phyloP scores from a whole-genome alignment of 2,113 vertebrate genomes.

The Erythrolamprus reginae region DNA sequence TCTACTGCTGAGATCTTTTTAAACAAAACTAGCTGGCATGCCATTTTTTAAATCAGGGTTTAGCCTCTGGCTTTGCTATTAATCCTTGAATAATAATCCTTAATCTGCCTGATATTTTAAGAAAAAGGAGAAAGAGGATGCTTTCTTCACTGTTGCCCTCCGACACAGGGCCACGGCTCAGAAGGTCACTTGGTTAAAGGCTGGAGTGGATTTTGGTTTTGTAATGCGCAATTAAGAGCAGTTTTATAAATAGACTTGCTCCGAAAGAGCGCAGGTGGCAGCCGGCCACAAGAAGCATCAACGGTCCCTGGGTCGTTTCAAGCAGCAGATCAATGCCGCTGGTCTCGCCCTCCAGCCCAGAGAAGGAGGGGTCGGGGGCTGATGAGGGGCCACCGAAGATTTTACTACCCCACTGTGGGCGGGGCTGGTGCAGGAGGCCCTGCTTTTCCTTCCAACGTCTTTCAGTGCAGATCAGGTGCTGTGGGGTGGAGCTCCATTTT shows the following conservation, averaged over 20 bases:
- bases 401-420: no score
- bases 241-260: not conserved
- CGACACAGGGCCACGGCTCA: not conserved
- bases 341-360: not conserved
- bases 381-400: no score
- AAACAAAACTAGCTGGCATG: not conserved
- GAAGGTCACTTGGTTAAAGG: not conserved
- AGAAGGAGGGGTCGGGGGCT: no score
- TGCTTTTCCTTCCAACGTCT: no score
- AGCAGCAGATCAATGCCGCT: not conserved
- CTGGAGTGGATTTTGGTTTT: not conserved
- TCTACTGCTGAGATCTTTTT: not conserved
- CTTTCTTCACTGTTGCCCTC: not conserved
- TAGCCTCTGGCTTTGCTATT: not conserved
- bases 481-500: no score
- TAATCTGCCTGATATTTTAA: not conserved
- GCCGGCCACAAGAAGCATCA: not conserved
- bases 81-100: not conserved
- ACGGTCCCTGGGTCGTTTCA: not conserved
- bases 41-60: not conserved
- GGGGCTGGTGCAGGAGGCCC: no score
- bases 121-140: not conserved
- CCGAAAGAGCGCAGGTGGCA: not conserved
- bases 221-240: conserved; percentile 3
- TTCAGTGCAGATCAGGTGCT: no score